Base-by-base conservation (phyloP, 2,888 invertebrate genomes). In the Lobophora halterata region DNA sequence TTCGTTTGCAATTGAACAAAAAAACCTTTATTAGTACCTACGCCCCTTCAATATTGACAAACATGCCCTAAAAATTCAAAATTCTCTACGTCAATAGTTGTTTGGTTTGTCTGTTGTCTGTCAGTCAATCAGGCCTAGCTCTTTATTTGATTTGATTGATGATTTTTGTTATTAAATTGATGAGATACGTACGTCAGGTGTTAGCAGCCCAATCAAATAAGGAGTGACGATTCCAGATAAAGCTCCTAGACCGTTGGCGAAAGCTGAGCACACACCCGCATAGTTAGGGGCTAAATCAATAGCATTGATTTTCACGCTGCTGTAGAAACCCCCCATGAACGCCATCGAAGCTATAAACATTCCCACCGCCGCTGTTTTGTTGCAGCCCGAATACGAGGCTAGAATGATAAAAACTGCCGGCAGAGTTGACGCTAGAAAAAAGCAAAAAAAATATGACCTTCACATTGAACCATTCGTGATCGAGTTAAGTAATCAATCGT, bases 261-360 rank as follows among this genome's bases (percentile, higher is more conserved):
- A 82, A 0, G 91, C 91, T 60, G 91, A 91, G 20, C 91, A 78
- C 0, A 90, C 90, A 0, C 91, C 91, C 0, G 91, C 90, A 52
- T 89, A 91, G 60, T 91, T 91, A 0, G 91, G 90, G 0, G 90
- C 89, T 12, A 92, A 79, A 58, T 92, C 92, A 69, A 91, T 81
- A 2, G 90, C 89, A 65, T 92, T 92, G 34, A 91, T 91, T 67
- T 91, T 91, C 59, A 92, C 89, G 40, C 91, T 91, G 54, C 92
- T 90, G 60, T 92, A 93, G 69, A 90, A 93, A 1, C 91, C 90
- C 1, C 91, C 93, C 91, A 92, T 92, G 43, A 91, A 89, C 17
- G 89, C 90, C 90, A 91, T 89, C 14, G 86, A 89, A 14, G 89
- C 66, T 31, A 91, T 89, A 64, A 91, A 90, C 38, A 91, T 73